Percentiles rank a stretch among this genome's conserved stretches.
Evolutionary conservation across 1,140 invertebrate genomes (phyloP).

Genomic region (Drosophila punjabiensis): DNA sequence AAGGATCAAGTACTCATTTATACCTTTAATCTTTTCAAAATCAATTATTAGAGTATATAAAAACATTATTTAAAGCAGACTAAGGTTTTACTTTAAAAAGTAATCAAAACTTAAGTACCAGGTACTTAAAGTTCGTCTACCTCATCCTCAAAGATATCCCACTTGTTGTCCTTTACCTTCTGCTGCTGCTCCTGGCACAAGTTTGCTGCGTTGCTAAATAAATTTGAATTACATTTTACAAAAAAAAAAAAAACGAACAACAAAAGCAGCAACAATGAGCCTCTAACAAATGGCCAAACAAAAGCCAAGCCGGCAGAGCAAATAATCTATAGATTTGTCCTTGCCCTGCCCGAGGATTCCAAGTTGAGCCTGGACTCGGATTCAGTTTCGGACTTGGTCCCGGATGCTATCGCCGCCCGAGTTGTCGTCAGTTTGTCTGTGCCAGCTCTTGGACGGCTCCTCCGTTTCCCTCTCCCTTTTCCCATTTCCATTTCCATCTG

Average conservation of each 20-base stretch:
- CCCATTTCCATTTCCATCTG: conserved; percentile 35
- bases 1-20: background rate
- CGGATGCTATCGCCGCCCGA: conserved; percentile 42
- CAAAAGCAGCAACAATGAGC: conserved; percentile 28
- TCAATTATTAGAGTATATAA: background rate
- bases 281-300: conserved; percentile 55
- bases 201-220: conserved; percentile 63
- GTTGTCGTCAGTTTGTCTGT: conserved; percentile 37
- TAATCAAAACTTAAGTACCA: background rate
- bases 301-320: conserved; percentile 49
- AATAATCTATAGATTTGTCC: conserved; percentile 74
- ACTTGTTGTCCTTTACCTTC: conserved; percentile 9
- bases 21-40: background rate
- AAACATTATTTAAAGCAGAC: background rate
- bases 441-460: background rate
- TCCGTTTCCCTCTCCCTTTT: background rate
- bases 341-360: conserved; percentile 25
- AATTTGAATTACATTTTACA: conserved; percentile 76
- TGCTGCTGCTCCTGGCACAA: conserved; percentile 29
- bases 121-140: conserved; percentile 8
- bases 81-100: no score
- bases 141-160: background rate
- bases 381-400: conserved; percentile 11
- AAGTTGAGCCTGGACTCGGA: conserved; percentile 22
- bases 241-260: conserved; percentile 36